Base-by-base conservation (phyloP, 2,888 invertebrate species). In the Choristoneura rosaceana region DNA sequence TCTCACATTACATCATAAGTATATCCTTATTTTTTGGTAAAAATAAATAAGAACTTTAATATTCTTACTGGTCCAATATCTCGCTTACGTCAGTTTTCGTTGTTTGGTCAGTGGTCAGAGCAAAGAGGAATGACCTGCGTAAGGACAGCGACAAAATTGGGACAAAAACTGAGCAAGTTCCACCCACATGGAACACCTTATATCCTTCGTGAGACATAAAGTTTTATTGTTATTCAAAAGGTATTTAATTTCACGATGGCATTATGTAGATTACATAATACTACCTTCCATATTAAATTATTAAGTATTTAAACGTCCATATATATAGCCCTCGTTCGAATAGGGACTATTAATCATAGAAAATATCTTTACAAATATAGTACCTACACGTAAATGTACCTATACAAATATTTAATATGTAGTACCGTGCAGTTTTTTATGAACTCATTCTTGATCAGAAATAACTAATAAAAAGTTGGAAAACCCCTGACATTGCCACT, bases 101-200 rank as follows among this genome's bases (percentile, higher is more conserved):
- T 63, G 47, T 33, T 62, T 58, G 65, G 47, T 67, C 62, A 68
- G 67, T 68, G 67, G 58, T 63, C 71, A 61, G 61, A 66, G 52
- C 67, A 58, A 33, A 47, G 69, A 64, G 59, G 73, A 69, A 69
- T 33, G 63, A 64, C 73, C 71, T 59, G 63, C 45, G 67, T 62
- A 47, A 68, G 71, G 68, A 62, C 71, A 38, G 41, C 71, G 41
- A 52, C 50, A 71, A 71, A 71, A 71, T 68, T 63, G 34, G 71
- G 68, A 68, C 71, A 63, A 73, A 73, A 68, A 14, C 34, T 55
- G 5, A 59, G 63, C 59, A 67, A 47, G 47, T 47, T 41, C 34
- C 47, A 47, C 67, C 55, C 47, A 62, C 62, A 68, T 14, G 45
- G 43, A 55, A 34, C 3, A 50, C 12, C 34, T 47, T n/a, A 55